These are phyloP conservation scores for Ryuthela nishihirai DNA, from an alignment of 2,888 invertebrate species.

Conservation along the genomic window DNA sequence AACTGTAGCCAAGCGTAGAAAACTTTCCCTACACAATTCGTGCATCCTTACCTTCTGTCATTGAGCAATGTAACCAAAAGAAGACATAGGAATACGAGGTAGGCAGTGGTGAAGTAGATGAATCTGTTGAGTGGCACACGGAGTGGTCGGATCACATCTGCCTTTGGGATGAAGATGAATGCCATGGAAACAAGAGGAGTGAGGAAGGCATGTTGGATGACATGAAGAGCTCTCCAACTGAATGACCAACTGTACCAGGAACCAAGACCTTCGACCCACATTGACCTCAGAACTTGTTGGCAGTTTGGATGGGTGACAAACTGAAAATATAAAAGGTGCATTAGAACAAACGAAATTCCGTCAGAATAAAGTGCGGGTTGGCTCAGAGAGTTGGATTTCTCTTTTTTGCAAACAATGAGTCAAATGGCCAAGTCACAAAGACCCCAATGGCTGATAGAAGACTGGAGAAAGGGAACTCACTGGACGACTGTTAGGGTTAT, in stretches of 20 bases:
- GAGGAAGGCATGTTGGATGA: constrained; percentile 29
- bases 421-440: too few relatives aligned
- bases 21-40: too few relatives aligned
- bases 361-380: too few relatives aligned
- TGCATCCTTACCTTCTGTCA: constrained; percentile 30
- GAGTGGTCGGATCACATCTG: constrained; percentile 27
- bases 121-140: constrained; percentile 67
- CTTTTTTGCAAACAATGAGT: too few relatives aligned
- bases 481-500: too few relatives aligned
- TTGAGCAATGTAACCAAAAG: constrained; percentile 52
- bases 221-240: constrained; percentile 16
- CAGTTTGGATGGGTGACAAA: constrained; percentile 73
- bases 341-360: too few relatives aligned
- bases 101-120: constrained; percentile 64
- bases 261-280: constrained; percentile 36
- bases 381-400: too few relatives aligned
- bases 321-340: constrained; percentile 48
- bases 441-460: too few relatives aligned
- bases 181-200: constrained; percentile 31
- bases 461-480: too few relatives aligned
- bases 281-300: constrained; percentile 56
- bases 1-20: too few relatives aligned
- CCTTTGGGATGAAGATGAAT: constrained; percentile 29
- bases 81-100: constrained; percentile 62
- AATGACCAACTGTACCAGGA: constrained; percentile 35